Conservation (phyloP, 2,113 vertebrate species). For the Sorex araneus region DNA sequence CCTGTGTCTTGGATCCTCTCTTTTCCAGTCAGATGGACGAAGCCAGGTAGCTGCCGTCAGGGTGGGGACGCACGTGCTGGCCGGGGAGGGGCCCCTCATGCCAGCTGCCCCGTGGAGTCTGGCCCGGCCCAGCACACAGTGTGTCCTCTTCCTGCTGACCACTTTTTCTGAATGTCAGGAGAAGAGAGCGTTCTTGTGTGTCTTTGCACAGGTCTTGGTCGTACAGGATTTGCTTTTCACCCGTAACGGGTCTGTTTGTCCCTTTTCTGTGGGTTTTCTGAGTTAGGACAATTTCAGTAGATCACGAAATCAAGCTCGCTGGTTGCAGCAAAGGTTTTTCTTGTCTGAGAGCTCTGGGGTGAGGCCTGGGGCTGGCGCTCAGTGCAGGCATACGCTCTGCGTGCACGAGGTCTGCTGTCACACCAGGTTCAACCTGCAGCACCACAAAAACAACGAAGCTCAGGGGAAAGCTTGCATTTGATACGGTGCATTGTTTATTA, state of each 20-base stretch:
- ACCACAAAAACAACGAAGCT: no score
- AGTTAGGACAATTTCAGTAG: neutral
- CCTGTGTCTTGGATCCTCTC: neutral
- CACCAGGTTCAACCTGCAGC: no score
- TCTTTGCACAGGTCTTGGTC: neutral
- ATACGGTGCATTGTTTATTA: neutral
- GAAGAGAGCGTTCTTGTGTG: neutral
- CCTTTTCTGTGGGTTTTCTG: neutral
- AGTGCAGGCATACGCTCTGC: no score
- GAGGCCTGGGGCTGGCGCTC: neutral
- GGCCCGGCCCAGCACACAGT: neutral
- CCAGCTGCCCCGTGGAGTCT: neutral
- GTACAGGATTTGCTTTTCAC: neutral
- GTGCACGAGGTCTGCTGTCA: no score
- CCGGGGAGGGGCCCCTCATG: no score
- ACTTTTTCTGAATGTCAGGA: neutral
- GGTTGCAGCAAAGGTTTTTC: neutral
- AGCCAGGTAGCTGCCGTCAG: neutral
- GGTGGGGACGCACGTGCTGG: no score
- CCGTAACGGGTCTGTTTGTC: neutral
- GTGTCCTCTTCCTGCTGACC: neutral
- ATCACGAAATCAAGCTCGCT: neutral
- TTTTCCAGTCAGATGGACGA: slow-evolving; percentile 35
- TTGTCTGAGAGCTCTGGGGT: neutral
- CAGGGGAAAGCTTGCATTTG: no score